These are phyloP conservation scores for Podabrus alpinus DNA, from an alignment of 2,888 invertebrate species.

Conservation along the genomic window DNA sequence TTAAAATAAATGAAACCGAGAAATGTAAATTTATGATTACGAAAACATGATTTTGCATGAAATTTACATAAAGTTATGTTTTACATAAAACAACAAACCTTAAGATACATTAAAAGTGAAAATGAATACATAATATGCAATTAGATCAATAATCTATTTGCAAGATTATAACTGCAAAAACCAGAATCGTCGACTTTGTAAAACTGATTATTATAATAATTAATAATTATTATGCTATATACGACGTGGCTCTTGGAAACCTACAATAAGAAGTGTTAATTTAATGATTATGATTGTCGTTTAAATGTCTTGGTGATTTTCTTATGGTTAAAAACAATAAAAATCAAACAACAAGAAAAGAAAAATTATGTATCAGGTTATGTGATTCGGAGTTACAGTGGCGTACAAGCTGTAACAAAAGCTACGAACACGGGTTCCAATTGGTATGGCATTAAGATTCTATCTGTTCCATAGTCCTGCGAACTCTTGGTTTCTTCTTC, in stretches of 20 bases:
- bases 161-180: not conserved
- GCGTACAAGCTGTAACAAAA: slow-evolving; percentile 52
- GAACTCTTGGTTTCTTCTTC: slow-evolving; percentile 34
- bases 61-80: not conserved
- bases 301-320: not conserved
- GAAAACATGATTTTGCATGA: not conserved
- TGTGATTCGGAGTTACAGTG: slow-evolving; percentile 50
- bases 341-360: slow-evolving; percentile 45
- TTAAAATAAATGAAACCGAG: not conserved
- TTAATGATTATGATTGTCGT: not conserved
- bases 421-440: slow-evolving; percentile 51
- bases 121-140: not conserved
- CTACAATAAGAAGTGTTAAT: not conserved
- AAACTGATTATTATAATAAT: not conserved
- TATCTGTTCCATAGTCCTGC: slow-evolving; percentile 37
- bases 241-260: no score
- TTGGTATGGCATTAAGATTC: slow-evolving; percentile 48
- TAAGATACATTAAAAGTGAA: not conserved
- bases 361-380: slow-evolving; percentile 50
- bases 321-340: slow-evolving; percentile 28
- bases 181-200: not conserved
- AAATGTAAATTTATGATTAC: not conserved
- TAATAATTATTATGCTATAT: not conserved
- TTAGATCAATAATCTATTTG: not conserved
- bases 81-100: not conserved